These are phyloP conservation scores for Gambusia yucatana DNA, from an alignment of 2,797 vertebrate species.

Conservation along the genomic window DNA sequence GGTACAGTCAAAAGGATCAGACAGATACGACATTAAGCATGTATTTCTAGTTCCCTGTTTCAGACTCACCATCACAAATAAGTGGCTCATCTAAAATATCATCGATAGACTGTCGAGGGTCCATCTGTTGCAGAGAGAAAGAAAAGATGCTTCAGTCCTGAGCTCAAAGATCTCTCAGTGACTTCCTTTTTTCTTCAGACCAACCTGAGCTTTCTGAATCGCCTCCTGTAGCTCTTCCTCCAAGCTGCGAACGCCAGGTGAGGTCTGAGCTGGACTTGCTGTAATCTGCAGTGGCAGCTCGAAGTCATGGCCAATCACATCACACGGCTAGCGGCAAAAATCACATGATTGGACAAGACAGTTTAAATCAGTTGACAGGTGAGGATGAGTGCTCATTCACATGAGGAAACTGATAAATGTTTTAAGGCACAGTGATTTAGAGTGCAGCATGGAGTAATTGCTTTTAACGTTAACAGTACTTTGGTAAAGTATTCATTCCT, in stretches of 20 bases:
- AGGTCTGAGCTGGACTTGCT: slow-evolving; percentile 78
- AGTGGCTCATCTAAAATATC: slow-evolving; percentile 88
- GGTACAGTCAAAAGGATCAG: slow-evolving; percentile 29
- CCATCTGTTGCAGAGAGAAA: slow-evolving; percentile 79
- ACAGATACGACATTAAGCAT: slow-evolving; percentile 2
- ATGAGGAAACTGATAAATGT: slow-evolving; percentile 23
- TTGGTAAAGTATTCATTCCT: not conserved
- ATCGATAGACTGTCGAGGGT: slow-evolving; percentile 87
- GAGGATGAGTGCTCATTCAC: slow-evolving; percentile 10
- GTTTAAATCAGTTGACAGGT: slow-evolving; percentile 35
- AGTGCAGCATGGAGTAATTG: slow-evolving; percentile 3
- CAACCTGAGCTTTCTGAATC: slow-evolving; percentile 90
- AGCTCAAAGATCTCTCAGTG: not conserved
- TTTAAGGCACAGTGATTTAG: slow-evolving; percentile 6
- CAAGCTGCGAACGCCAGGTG: slow-evolving; percentile 79
- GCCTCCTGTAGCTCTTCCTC: slow-evolving; percentile 93
- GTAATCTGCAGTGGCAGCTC: slow-evolving; percentile 89
- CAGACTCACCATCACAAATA: slow-evolving; percentile 74
- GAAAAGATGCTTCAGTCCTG: slow-evolving; percentile 12
- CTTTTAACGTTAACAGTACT: not conserved
- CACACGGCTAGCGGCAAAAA: slow-evolving; percentile 81
- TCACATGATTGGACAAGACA: slow-evolving; percentile 69
- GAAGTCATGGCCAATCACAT: slow-evolving; percentile 85
- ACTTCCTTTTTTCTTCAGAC: slow-evolving; percentile 20
- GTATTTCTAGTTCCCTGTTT: slow-evolving; percentile 16